phyloP scores from a whole-genome alignment of 2,888 invertebrate species.

The Linnaemya vulpina region DNA sequence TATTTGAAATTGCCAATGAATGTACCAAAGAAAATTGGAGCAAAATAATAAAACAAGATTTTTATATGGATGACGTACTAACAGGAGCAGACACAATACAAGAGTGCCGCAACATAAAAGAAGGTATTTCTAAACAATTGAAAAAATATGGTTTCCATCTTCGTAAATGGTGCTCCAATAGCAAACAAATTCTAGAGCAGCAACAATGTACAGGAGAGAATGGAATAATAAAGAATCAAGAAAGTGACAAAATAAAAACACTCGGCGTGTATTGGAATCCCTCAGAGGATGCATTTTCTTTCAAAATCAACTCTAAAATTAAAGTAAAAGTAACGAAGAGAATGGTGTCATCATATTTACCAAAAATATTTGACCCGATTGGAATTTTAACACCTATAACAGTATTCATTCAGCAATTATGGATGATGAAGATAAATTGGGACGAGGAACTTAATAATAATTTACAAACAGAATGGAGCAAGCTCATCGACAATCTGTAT shows the following conservation, averaged over 20 bases:
- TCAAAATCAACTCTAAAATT: no score
- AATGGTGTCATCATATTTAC: no score
- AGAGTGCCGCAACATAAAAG: background rate
- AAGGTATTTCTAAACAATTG: background rate
- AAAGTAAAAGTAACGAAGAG: no score
- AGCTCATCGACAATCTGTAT: background rate
- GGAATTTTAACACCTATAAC: background rate
- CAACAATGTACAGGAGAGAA: background rate
- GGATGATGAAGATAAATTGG: no score
- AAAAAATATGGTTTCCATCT: background rate
- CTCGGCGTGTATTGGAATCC: no score
- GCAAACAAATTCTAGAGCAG: background rate
- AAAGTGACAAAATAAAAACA: no score
- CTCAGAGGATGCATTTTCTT: background rate
- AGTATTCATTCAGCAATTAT: background rate
- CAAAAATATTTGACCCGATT: conserved; percentile 13
- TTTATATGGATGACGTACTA: no score
- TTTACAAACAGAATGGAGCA: no score
- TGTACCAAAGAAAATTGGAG: background rate
- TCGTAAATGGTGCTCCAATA: background rate
- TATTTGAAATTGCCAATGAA: conserved; percentile 5
- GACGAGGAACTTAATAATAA: no score
- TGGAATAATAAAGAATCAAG: background rate
- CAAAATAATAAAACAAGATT: conserved; percentile 3
- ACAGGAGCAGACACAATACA: background rate